Evolutionary conservation across 2,113 vertebrate genomes (phyloP), one percentile per base, ranked within the genome.

Genomic region (Bungarus multicinctus): DNA sequence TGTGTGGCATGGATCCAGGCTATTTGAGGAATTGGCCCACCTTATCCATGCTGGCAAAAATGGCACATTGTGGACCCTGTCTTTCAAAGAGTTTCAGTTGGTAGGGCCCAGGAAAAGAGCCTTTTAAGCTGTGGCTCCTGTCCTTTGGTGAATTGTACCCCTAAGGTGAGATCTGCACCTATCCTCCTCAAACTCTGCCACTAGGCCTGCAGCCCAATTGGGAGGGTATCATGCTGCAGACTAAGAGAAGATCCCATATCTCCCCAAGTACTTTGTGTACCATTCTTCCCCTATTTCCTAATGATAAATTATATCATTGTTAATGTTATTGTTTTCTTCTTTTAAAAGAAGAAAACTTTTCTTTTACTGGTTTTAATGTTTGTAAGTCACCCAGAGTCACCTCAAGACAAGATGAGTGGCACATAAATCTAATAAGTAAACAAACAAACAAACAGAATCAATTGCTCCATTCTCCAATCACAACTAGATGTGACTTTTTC

Each of bases 131-230:
- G 60, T n/a, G 60, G 11, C 11, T 64, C 27, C 27, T 64, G 27
- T n/a, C 60, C 27, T 14, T 5, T 64, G 60, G 4, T n/a, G 60
- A 64, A 64, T 64, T n/a, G 1, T n/a, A 64, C 30, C 58, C 27
- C 27, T 64, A 27, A 60, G 10, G 27, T 64, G 27, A 30, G 10
- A 30, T 30, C 58, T 64, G 58, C 58, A 64, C 60, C 27, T 30
- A 30, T 27, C 10, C 3, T 64, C 27, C 60, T 64, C 27, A 69
- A 30, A 14, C 12, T 69, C 27, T 69, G 11, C 60, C 60, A 69
- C 0, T 69, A 11, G 60, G 27, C 30, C 27, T n/a, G 30, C 0
- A 0, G 60, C 12, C 3, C 3, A 0, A 27, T 27, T 27, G 25
- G 58, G 23, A 60, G 23, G 9, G 27, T 60, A 27, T 27, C 25